A percentile compares a stretch with the other conserved stretches of the same genome.
Conservation (phyloP, 1,140 invertebrate genomes). For the Branchinecta lindahli region DNA sequence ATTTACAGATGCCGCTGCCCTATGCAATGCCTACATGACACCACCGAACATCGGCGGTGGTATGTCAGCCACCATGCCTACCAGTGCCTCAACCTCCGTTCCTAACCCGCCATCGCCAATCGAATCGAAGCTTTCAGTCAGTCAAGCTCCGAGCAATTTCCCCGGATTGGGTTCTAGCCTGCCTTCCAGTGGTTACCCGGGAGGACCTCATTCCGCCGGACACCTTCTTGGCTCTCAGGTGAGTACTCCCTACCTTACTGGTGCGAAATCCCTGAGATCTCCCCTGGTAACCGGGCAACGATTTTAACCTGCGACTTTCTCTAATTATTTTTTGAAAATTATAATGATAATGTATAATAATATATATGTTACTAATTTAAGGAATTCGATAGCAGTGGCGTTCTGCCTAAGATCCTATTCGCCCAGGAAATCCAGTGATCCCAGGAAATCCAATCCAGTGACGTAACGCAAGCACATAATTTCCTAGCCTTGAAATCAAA, state of each 20-base stretch:
- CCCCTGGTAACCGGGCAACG: no score
- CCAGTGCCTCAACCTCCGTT: background rate
- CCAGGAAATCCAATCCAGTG: no score
- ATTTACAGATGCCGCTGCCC: background rate
- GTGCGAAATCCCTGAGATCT: no score
- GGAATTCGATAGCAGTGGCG: no score
- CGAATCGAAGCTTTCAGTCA: background rate
- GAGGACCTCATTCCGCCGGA: background rate
- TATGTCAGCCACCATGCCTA: background rate
- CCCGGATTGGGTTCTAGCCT: background rate
- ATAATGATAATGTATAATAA: no score
- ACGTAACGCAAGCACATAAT: no score
- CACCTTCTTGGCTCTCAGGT: background rate
- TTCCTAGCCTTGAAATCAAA: no score
- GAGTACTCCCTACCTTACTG: background rate
- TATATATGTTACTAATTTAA: no score
- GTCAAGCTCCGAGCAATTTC: background rate
- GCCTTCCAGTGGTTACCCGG: background rate
- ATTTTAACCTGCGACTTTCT: no score
- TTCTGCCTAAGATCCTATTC: no score
- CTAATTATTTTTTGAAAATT: no score
- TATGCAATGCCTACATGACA: slow-evolving; percentile 2
- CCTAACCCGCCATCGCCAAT: background rate
- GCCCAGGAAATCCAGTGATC: no score
- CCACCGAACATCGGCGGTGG: background rate